A percentile compares a stretch with the other conserved stretches of the same genome.
Conservation (phyloP, 2,797 vertebrate genomes). For the Nothura maculosa region DNA sequence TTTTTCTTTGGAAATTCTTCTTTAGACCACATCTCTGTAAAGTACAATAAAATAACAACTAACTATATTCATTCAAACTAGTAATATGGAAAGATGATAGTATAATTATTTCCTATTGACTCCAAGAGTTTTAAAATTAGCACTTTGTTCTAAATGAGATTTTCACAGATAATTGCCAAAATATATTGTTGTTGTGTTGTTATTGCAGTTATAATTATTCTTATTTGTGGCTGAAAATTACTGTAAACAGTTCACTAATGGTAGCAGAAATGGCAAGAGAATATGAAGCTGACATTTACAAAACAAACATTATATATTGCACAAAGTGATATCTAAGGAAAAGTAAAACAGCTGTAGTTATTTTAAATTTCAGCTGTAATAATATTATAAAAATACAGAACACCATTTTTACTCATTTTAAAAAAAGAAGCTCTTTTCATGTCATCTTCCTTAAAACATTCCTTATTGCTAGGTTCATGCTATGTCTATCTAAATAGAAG, state of each 20-base stretch:
- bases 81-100: background rate
- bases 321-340: background rate
- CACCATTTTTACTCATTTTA: background rate
- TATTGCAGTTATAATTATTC: background rate
- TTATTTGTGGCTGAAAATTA: background rate
- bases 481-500: background rate
- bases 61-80: background rate
- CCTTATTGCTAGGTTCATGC: background rate
- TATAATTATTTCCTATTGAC: background rate
- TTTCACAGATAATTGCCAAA: background rate
- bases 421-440: background rate
- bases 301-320: background rate
- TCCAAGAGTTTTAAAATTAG: background rate
- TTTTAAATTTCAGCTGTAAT: background rate
- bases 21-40: background rate
- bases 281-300: background rate
- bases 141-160: background rate
- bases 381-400: background rate
- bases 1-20: background rate
- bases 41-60: background rate
- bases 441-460: background rate
- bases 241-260: background rate
- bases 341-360: background rate
- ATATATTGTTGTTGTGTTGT: background rate
- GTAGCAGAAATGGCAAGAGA: background rate